These are phyloP conservation scores for Taxidea taxus DNA, from an alignment of 2,113 vertebrate species.

Conservation along the genomic window DNA sequence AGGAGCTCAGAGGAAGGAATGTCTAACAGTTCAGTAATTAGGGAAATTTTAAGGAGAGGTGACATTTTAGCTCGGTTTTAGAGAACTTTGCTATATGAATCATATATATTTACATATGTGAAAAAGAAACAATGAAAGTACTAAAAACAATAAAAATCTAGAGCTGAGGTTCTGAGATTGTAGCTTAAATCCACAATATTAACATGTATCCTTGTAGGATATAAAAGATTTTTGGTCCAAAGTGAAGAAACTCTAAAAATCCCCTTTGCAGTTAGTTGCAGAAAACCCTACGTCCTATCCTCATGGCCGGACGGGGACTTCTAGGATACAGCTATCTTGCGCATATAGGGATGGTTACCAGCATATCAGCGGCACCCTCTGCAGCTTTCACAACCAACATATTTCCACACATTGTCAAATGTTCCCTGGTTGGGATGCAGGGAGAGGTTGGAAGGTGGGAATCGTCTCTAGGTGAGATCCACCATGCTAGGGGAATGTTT, in stretches of 20 bases:
- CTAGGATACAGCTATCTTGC: neutral
- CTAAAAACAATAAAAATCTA: neutral
- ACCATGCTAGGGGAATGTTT: neutral
- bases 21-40: neutral
- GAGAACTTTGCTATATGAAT: neutral
- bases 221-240: neutral
- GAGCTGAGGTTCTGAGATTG: neutral
- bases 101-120: neutral
- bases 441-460: neutral
- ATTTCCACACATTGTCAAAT: neutral
- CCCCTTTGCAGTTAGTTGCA: neutral
- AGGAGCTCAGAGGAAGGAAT: neutral
- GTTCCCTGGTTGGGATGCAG: neutral
- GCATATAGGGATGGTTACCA: neutral
- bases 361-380: neutral
- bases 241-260: neutral
- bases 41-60: neutral
- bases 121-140: slow-evolving; percentile 29
- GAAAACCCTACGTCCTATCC: neutral
- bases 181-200: neutral
- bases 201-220: neutral
- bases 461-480: neutral
- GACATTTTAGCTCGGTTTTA: neutral
- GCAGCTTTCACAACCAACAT: neutral
- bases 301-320: neutral